Conservation (phyloP, 92 coral and sea anemone genomes). For the Zoanthus sociatus region DNA sequence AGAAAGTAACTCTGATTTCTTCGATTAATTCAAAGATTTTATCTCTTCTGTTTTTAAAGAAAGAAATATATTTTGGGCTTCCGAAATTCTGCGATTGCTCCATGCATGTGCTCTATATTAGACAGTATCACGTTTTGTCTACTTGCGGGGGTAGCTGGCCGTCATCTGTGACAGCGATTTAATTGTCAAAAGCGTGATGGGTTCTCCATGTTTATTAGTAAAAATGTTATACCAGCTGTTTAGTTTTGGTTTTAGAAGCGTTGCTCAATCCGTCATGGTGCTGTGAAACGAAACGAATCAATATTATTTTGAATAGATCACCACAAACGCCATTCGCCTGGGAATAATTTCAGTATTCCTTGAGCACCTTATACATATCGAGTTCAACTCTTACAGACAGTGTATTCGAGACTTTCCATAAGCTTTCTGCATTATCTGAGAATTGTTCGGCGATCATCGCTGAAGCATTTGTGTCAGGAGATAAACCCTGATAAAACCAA, state of each 20-base stretch:
- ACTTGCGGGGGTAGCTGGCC: conserved; percentile 12
- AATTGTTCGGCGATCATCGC: conserved; percentile 32
- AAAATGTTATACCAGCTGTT: background rate
- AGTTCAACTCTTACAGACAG: conserved; percentile 25
- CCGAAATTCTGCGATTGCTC: too few species aligned
- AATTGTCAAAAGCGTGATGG: conserved; percentile 29
- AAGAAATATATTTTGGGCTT: background rate
- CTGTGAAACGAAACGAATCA: too few species aligned
- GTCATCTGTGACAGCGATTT: conserved; percentile 31
- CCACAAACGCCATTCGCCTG: background rate
- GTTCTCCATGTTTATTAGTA: conserved; percentile 21
- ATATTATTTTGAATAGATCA: background rate
- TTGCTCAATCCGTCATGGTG: background rate
- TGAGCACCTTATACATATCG: background rate
- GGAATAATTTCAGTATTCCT: too few species aligned
- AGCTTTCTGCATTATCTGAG: conserved; percentile 47
- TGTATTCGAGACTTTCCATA: conserved; percentile 17
- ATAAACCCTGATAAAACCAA: conserved; percentile 6
- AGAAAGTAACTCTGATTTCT: background rate
- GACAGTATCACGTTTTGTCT: conserved; percentile 15
- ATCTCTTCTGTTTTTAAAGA: background rate
- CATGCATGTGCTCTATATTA: conserved; percentile 4
- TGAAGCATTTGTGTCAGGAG: background rate
- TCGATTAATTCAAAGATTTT: background rate
- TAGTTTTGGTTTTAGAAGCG: background rate